Evolutionary conservation across 2,113 vertebrate species (phyloP), one percentile per base, ranked within the genome.

Genomic region (Neofelis nebulosa): DNA sequence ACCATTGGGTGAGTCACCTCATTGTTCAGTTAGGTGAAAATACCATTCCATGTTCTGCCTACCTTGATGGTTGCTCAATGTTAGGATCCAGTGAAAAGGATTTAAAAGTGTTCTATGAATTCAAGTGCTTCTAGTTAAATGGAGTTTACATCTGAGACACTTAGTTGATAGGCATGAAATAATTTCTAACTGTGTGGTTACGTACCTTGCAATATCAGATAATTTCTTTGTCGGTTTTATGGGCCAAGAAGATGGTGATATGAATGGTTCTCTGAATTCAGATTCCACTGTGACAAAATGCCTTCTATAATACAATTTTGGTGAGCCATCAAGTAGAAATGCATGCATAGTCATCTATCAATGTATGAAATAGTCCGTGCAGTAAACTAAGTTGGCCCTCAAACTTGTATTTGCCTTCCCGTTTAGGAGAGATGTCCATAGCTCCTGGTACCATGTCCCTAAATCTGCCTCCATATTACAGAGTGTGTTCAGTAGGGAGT

Each of bases 401-500:
- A 79, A 38, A 76, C 29, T 78, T 91, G n/a, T 36, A 4, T 52
- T 52, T 13, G 36, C 48, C 50, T 23, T 57, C 2, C 63, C 8
- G 1, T 57, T 89, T 74, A 80, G 91, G 21, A 92, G 69, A 92
- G 79, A 45, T 84, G 84, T 71, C 73, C 89, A 48, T 29, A 71
- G 78, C 33, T 93, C 65, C 82, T 95, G 92, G 96, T 52, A 87
- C 69, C 33, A 76, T 90, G 45, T 84, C 65, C 82, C 83, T 41
- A 66, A 52, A 55, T 9, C 48, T 89, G 84, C 94, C 76, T 87
- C 74, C 63, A 52, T 74, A 96, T 96, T 89, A 94, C 38, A 94
- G 57, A 78, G 74, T 78, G 41, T 92, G 87, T 93, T 92, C 81
- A 95, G 97, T 41, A 65, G 96, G 88, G 98, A 98, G 97, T 93